Conservation (phyloP, 2,797 vertebrate species). For the Ceyx erithaca region DNA sequence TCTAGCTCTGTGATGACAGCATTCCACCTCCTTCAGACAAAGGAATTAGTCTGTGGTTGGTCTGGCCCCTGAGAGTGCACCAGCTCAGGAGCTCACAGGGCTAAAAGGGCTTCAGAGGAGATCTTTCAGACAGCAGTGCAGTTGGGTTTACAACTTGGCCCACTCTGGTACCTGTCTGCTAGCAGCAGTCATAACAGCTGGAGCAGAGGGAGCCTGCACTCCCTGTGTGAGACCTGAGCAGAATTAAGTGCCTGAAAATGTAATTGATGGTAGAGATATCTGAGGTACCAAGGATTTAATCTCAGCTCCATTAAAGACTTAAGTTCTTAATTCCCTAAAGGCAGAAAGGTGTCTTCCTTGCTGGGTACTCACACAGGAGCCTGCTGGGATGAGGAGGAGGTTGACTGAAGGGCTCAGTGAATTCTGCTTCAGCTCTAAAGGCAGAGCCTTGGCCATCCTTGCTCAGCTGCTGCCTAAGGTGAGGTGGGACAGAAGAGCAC, state of each 20-base stretch:
- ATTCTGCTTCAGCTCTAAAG: neutral
- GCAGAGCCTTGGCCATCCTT: neutral
- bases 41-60: neutral
- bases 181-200: neutral
- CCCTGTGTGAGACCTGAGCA: neutral
- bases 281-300: neutral
- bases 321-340: neutral
- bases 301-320: neutral
- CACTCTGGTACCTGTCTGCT: neutral
- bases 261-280: neutral
- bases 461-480: neutral
- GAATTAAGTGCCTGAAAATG: constrained; percentile 32
- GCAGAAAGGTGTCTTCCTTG: neutral
- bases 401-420: neutral
- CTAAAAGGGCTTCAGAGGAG: neutral
- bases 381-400: neutral
- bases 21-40: neutral
- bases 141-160: neutral
- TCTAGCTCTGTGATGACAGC: constrained; percentile 22
- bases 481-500: neutral
- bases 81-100: neutral
- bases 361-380: neutral
- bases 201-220: neutral
- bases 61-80: neutral
- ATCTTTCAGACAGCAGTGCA: neutral